Conservation (phyloP, 2,113 vertebrate species). For the Chinchilla lanigera region DNA sequence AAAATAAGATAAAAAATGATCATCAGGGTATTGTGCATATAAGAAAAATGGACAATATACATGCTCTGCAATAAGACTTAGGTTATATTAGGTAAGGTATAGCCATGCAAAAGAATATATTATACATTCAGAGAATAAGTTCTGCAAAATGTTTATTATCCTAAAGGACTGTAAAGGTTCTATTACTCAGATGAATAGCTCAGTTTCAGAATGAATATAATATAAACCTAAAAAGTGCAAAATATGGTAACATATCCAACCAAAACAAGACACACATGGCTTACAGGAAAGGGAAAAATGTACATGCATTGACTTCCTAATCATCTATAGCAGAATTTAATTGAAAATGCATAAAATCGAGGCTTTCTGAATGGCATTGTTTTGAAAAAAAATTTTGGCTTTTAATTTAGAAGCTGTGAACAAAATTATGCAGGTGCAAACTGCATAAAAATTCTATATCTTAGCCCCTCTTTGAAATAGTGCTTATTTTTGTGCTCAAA, state of each 20-base stretch:
- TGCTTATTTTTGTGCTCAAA: constrained; percentile 22
- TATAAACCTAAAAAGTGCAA: neutral
- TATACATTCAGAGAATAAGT: neutral
- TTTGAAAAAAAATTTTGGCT: constrained; percentile 26
- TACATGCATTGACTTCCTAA: neutral
- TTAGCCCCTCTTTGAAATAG: constrained; percentile 10
- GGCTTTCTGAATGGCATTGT: neutral
- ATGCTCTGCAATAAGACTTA: neutral
- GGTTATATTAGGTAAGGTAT: neutral
- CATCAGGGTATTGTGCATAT: neutral
- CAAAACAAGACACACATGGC: neutral
- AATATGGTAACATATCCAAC: neutral
- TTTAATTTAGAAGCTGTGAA: constrained; percentile 4
- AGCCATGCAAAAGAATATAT: neutral
- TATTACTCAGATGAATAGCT: neutral
- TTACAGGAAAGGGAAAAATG: neutral
- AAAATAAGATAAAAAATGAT: neutral
- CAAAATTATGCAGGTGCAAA: neutral
- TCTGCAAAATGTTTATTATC: neutral
- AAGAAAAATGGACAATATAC: neutral
- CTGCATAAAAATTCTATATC: neutral
- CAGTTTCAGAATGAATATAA: neutral
- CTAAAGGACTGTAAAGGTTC: neutral
- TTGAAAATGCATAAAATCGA: neutral
- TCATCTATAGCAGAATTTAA: neutral